phyloP scores from a whole-genome alignment of 2,113 vertebrate genomes.

The Isichthys henryi region DNA sequence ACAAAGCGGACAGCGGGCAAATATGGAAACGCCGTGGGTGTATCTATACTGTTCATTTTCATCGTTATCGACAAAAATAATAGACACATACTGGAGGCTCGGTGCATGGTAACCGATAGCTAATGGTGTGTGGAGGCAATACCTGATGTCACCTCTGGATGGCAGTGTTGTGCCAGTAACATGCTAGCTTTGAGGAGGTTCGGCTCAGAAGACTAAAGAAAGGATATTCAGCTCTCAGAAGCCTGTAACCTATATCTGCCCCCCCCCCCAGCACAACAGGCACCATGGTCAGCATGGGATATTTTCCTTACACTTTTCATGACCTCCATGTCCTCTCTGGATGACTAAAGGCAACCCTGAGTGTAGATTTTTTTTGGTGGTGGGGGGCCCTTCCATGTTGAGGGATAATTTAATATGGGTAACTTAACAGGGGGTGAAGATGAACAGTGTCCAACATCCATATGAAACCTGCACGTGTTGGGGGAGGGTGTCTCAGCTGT shows the following conservation, averaged over 20 bases:
- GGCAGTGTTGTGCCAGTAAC: constrained; percentile 58
- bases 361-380: not conserved
- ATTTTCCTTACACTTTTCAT: not conserved
- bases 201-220: not conserved
- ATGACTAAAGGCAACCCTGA: not conserved
- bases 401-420: not conserved
- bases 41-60: no score
- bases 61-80: constrained; percentile 2
- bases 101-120: not conserved
- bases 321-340: not conserved
- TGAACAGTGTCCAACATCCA: not conserved
- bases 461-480: not conserved
- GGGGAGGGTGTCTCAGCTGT: not conserved
- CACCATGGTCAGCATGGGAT: not conserved
- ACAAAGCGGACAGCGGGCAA: not conserved
- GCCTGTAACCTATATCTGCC: not conserved
- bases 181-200: not conserved
- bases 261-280: no score
- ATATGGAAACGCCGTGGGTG: not conserved
- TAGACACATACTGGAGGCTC: not conserved
- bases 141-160: constrained; percentile 37
- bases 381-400: not conserved
- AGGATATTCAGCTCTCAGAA: not conserved
- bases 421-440: not conserved
- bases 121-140: constrained; percentile 27